Evolutionary conservation across 2,113 vertebrate genomes (phyloP), one percentile per base, ranked within the genome.

Genomic region (Pionites leucogaster): DNA sequence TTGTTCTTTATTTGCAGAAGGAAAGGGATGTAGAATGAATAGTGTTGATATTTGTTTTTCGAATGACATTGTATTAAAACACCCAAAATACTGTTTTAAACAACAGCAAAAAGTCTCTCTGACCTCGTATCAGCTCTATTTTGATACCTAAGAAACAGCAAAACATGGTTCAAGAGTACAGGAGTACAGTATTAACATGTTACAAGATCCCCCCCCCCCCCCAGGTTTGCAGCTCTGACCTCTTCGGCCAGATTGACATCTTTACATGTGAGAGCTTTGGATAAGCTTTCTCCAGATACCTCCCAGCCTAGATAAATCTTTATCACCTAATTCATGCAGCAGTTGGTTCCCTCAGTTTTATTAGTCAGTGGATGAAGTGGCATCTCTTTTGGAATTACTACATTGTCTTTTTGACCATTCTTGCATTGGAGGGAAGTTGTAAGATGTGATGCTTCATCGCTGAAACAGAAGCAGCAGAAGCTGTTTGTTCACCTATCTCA

Each of bases 21-120:
- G 72, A 47, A 65, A 52, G 19, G 68, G 29, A 90, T 29, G 10
- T 39, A 35, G 44, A n/a, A 24, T 29, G 39, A 44, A 52, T 3
- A 6, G 12, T 77, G 75, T 39, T 59, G 33, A 76, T 88, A n/a
- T 16, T 5, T 39, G 1, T 42, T 91, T 82, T 86, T 52, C 49
- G 57, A 7, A 85, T 77, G 25, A 22, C 28, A 6, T 41, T 13
- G 3, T n/a, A 22, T 85, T 33, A 67, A 78, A 81, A 78, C 62
- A 7, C 13, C 23, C 31, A 1, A 41, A 62, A 28, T 47, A n/a
- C 9, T 71, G 7, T 49, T 8, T 3, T 42, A 55, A 63, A 6
- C 2, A 55, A 10, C 22, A 35, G 50, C 2, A 42, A 19, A 29
- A 1, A 6, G 4, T 39, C 19, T 39, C 0, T n/a, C 64, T 52